phyloP scores from a whole-genome alignment of 2,888 invertebrate species.

The Mechanitis mazaeus region DNA sequence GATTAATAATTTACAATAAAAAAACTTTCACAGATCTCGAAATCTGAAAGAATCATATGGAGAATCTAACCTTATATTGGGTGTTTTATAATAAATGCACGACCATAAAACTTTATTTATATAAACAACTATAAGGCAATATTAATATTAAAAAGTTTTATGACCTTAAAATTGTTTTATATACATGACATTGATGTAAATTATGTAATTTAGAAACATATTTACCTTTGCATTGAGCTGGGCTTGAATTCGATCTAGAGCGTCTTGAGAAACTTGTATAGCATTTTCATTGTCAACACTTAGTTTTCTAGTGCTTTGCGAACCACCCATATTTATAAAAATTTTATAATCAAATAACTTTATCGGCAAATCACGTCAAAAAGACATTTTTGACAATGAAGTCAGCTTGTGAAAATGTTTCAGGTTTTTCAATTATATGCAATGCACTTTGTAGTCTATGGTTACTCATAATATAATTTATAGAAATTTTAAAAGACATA shows the following conservation, averaged over 20 bases:
- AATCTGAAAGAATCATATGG: not conserved
- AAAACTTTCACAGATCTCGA: too few species aligned
- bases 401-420: constrained; percentile 20
- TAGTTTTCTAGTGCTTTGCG: constrained; percentile 73
- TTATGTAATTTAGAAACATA: constrained; percentile 69
- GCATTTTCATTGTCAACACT: constrained; percentile 71
- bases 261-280: constrained; percentile 71
- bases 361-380: constrained; percentile 65
- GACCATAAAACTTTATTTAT: not conserved
- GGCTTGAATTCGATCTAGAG: constrained; percentile 67
- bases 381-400: constrained; percentile 51
- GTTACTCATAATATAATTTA: not conserved
- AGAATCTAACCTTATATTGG: constrained; percentile 1
- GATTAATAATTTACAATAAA: too few species aligned
- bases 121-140: not conserved
- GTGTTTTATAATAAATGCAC: not conserved
- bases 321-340: constrained; percentile 76
- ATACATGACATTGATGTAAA: constrained; percentile 65
- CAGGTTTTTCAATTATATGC: not conserved
- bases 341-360: constrained; percentile 47
- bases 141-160: not conserved
- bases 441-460: constrained; percentile 6
- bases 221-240: constrained; percentile 65
- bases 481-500: too few species aligned
- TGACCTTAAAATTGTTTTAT: constrained; percentile 39